Evolutionary conservation across 37 sponge, comb jelly and placozoan genomes (phyloP).

Genomic region (Mnemiopsis leidyi): DNA sequence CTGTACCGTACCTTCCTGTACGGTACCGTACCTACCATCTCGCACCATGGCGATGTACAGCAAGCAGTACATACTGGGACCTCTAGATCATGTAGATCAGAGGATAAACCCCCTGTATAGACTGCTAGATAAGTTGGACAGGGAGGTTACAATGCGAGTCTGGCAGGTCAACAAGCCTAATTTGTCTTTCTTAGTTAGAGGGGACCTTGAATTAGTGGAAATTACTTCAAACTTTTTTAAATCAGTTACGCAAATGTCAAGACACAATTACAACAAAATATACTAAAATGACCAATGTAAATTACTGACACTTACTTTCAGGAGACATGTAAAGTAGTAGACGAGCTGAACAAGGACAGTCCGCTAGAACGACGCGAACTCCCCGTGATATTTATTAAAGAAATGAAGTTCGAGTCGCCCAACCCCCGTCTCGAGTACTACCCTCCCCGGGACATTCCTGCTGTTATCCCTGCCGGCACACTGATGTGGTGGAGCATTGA

Average conservation of each 20-base stretch:
- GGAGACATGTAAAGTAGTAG: conserved; percentile 59
- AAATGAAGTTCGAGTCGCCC: neutral
- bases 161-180: conserved; percentile 51
- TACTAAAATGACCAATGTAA: too few species aligned
- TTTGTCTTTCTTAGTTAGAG: too few species aligned
- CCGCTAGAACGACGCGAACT: conserved; percentile 13
- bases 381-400: conserved; percentile 32
- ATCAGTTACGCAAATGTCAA: too few species aligned
- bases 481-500: conserved; percentile 65
- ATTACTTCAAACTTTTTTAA: too few species aligned
- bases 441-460: conserved; percentile 28
- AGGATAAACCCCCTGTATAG: neutral
- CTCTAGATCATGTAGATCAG: conserved; percentile 51
- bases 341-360: conserved; percentile 41
- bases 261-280: too few species aligned
- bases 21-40: neutral
- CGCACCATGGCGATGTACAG: conserved; percentile 20
- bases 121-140: conserved; percentile 28
- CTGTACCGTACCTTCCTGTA: neutral
- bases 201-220: too few species aligned
- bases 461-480: conserved; percentile 20
- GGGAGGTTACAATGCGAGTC: conserved; percentile 42
- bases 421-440: neutral
- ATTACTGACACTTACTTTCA: too few species aligned
- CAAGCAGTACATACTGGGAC: conserved; percentile 46